A percentile compares a stretch with the other conserved stretches of the same genome.
Evolutionary conservation across 1,140 invertebrate species (phyloP).

Genomic region (Phymorhynchus buccinoides): DNA sequence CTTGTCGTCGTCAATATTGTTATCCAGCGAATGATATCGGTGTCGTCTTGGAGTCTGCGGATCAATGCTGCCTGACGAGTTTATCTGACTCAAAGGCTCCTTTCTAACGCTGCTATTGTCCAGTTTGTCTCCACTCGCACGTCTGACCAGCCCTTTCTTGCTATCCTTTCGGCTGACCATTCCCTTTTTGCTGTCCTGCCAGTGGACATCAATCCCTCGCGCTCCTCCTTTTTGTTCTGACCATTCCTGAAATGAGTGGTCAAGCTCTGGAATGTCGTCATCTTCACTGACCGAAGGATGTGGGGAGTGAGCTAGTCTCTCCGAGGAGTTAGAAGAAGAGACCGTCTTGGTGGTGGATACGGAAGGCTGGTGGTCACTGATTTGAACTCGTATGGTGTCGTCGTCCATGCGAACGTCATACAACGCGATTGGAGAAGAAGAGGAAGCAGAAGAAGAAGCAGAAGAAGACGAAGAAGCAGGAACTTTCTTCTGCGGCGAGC

Average conservation of each 20-base stretch:
- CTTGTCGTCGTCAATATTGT: too few relatives aligned
- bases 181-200: too few relatives aligned
- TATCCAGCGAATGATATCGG: slow-evolving; percentile 1
- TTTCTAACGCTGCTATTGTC: background rate
- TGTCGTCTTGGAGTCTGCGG: too few relatives aligned
- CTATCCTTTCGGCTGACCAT: background rate
- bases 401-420: slow-evolving; percentile 21
- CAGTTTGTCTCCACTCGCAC: background rate
- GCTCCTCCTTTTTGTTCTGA: background rate
- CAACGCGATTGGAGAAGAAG: background rate
- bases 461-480: background rate
- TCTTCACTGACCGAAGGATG: background rate
- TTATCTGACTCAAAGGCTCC: too few relatives aligned
- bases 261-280: background rate
- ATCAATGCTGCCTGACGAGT: too few relatives aligned
- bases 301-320: background rate
- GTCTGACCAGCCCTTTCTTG: background rate
- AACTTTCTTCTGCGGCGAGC: background rate
- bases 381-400: slow-evolving; percentile 12
- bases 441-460: background rate
- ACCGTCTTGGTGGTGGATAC: background rate
- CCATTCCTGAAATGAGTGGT: background rate
- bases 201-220: background rate
- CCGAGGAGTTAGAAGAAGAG: background rate
- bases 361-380: background rate